Evolutionary conservation across 2,888 invertebrate species (phyloP), one percentile per base, ranked within the genome.

Genomic region (Nephrotoma guestfalica): DNA sequence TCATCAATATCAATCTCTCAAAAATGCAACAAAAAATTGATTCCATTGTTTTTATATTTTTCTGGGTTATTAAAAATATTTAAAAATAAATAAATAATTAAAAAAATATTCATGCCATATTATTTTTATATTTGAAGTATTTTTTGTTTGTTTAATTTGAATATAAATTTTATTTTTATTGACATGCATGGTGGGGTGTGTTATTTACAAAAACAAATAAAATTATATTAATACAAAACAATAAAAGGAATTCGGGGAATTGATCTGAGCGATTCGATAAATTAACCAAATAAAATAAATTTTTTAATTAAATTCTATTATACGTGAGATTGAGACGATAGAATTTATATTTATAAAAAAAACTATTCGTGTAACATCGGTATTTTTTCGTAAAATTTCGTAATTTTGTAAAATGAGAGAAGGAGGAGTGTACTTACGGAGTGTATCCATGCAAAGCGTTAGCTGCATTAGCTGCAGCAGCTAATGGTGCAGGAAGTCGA

Each of bases 391-490:
- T 71, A 71, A 30, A 71, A 9, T 71, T 71, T 71, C 71, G 71
- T 71, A 6, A 51, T 47, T 57, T 71, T 71, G 71, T 71, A 30
- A 71, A 71, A 71, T 30, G 30, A 71, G 51, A 51, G 51, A 11
- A 30, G 71, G 30, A 71, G 18, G 71, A 71, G 71, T 71, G 91
- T 94, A 96, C 96, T 96, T 95, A 96, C 96, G 96, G 96, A 92
- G 97, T 95, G 93, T 97, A 97, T 91, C 97, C 96, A 94, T 96
- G 97, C 92, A 96, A 93, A 91, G 96, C 95, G 91, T 95, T 93
- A 90, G 95, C 95, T 90, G 93, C 94, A 91, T 95, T 88, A 87
- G 95, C 95, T 87, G 95, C 94, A 89, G 96, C 89, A 95, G 90
- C 90, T 88, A 91, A 84, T 89, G 90, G 87, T 90, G 94, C 94